Conservation (phyloP, 2,113 vertebrate species). For the Murina feae region DNA sequence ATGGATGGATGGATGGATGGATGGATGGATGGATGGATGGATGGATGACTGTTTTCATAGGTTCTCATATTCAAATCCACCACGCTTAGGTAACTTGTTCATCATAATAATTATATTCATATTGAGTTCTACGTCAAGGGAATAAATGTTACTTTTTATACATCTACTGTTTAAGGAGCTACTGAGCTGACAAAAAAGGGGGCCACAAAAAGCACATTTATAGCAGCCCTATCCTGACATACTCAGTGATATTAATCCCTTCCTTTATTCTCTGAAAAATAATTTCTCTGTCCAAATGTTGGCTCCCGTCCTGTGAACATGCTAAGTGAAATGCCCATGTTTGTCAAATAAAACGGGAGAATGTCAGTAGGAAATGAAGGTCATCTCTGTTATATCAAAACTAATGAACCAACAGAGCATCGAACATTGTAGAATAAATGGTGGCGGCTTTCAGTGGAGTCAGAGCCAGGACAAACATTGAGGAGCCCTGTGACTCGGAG, state of each 20-base stretch:
- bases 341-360: not conserved
- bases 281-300: not conserved
- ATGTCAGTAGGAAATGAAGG: not conserved
- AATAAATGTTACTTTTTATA: not conserved
- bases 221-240: not conserved
- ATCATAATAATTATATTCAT: slow-evolving; percentile 26
- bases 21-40: not conserved
- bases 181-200: not conserved
- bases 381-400: slow-evolving; percentile 20
- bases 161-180: slow-evolving; percentile 7
- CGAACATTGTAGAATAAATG: not conserved
- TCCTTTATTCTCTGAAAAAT: slow-evolving; percentile 1
- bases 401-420: not conserved
- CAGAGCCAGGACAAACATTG: not conserved
- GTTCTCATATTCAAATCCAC: slow-evolving; percentile 27
- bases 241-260: not conserved
- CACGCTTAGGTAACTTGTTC: not conserved
- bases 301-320: not conserved
- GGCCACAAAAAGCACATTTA: not conserved
- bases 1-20: not conserved
- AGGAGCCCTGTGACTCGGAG: not conserved
- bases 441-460: not conserved
- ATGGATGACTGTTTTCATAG: not conserved
- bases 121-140: not conserved
- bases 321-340: not conserved